Conservation (phyloP, 2,113 vertebrate species). For the Carollia perspicillata region DNA sequence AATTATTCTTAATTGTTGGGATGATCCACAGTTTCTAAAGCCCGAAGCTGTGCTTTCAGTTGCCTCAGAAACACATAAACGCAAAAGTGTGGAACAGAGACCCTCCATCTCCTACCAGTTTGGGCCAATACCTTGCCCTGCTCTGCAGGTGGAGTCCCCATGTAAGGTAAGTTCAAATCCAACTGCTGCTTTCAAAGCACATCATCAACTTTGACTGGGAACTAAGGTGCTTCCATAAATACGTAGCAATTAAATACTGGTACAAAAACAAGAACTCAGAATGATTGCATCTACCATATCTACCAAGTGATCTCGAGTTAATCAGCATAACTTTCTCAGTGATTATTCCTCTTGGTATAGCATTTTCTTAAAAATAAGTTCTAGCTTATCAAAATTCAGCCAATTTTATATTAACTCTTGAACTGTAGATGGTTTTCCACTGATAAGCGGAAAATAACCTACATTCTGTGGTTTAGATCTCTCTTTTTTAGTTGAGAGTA, state of each 20-base stretch:
- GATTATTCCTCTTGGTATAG: not conserved
- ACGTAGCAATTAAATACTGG: not conserved
- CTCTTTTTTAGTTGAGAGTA: not conserved
- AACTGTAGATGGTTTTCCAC: not conserved
- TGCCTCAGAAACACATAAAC: slow-evolving; percentile 66
- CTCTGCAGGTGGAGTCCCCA: slow-evolving; percentile 64
- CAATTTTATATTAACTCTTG: not conserved
- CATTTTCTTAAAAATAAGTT: not conserved
- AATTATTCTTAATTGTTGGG: slow-evolving; percentile 80
- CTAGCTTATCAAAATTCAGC: not conserved
- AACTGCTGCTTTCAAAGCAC: not conserved
- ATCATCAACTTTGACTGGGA: not conserved
- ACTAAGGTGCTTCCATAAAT: not conserved
- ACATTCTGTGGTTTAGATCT: not conserved
- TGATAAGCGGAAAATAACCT: not conserved
- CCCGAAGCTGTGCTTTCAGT: slow-evolving; percentile 53
- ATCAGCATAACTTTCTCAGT: not conserved
- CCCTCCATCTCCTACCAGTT: slow-evolving; percentile 63
- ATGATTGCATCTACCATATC: not conserved
- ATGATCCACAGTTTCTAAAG: slow-evolving; percentile 74
- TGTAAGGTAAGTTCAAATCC: slow-evolving; percentile 74
- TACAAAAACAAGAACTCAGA: not conserved
- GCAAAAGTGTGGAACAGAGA: slow-evolving; percentile 61
- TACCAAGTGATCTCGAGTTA: not conserved
- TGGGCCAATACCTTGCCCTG: slow-evolving; percentile 21